phyloP scores from a whole-genome alignment of 2,797 vertebrate genomes.

The Intellagama lesueurii region DNA sequence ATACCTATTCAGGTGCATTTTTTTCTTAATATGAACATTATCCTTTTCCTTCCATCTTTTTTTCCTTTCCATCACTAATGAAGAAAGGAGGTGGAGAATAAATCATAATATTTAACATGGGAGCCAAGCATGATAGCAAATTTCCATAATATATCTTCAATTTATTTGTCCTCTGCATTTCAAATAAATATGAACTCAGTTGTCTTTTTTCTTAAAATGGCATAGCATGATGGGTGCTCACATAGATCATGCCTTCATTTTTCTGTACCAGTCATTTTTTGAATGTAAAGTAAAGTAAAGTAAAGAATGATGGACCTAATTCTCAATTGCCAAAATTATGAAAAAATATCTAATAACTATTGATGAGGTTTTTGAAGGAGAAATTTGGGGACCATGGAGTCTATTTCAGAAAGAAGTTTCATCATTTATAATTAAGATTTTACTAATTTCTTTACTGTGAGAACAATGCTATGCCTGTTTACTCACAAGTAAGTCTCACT shows the following conservation, averaged over 20 bases:
- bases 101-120: constrained; percentile 29
- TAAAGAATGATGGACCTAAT: neutral
- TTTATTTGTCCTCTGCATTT: constrained; percentile 15
- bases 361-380: neutral
- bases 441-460: neutral
- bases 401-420: fast-evolving
- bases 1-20: constrained; percentile 54
- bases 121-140: constrained; percentile 17
- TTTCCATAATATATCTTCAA: constrained; percentile 11
- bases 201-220: constrained; percentile 24
- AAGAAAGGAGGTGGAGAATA: constrained; percentile 3
- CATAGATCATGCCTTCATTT: constrained; percentile 15
- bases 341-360: neutral
- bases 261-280: constrained; percentile 11
- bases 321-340: constrained; percentile 36
- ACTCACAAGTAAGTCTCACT: neutral
- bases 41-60: constrained; percentile 45
- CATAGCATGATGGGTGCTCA: neutral
- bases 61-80: constrained; percentile 33
- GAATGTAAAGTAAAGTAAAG: too few species aligned
- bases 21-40: constrained; percentile 61
- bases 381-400: neutral
- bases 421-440: neutral
- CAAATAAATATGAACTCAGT: constrained; percentile 34
- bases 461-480: neutral